Evolutionary conservation across 2,797 vertebrate species (phyloP), one percentile per base, ranked within the genome.

Genomic region (Acomys russatus): DNA sequence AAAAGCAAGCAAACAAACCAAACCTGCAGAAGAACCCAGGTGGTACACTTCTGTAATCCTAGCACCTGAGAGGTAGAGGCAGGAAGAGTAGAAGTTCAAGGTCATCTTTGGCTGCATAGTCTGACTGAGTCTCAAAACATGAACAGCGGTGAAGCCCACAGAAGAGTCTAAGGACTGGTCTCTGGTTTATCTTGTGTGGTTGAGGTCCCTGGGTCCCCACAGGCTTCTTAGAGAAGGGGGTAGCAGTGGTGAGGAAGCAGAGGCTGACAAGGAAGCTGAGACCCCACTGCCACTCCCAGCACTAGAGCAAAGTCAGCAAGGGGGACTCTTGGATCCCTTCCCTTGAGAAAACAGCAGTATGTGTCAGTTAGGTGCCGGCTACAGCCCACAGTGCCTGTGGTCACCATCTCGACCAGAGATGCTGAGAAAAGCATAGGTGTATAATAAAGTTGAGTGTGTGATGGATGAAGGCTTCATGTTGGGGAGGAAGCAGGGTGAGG

Each of bases 131-230:
- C 22, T 88, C 86, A 44, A 74, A 88, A 74, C 28, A 77, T 33
- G 56, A 88, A 61, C 28, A 77, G 44, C 56, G 76, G 56, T 14
- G 22, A 28, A 68, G 25, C 28, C 28, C 70, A 30, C n/a, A 28
- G 68, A 54, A 3, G 33, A 78, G 23, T 61, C 25, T 20, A 51
- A 92, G 71, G 66, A 82, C 70, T 5, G 49, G 66, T 61, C 30
- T 49, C 49, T 12, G 15, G 2, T 14, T 4, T 61, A 23, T 70
- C 51, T n/a, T 44, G 17, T 54, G 80, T 33, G 35, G 4, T 9
- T 2, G 35, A 54, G 38, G 35, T 44, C 44, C 0, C 0, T 54
- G 59, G 51, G 49, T n/a, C 25, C 35, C 79, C 0, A 20, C 0
- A 28, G 61, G 35, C 54, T 33, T 54, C 35, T 35, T 44, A 44